These are phyloP conservation scores for Onychomys leucogaster DNA, from an alignment of 2,797 vertebrate species.

Conservation along the genomic window DNA sequence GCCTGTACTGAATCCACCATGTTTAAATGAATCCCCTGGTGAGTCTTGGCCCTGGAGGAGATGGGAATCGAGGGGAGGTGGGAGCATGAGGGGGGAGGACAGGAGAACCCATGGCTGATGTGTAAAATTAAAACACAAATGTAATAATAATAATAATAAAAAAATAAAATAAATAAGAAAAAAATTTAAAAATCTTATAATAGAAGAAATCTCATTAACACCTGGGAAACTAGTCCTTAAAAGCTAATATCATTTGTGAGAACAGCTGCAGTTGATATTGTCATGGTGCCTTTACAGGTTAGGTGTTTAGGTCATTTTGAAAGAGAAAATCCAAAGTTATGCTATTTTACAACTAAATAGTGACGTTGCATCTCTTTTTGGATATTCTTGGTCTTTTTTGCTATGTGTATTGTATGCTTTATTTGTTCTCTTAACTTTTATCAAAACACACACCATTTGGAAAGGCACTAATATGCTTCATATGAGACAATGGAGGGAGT, in stretches of 20 bases:
- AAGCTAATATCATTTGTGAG: slow-evolving; percentile 58
- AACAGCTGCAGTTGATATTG: background rate
- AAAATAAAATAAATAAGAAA: too few species aligned
- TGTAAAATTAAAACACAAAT: too few species aligned
- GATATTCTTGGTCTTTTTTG: background rate
- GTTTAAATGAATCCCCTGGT: too few species aligned
- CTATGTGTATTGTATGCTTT: background rate
- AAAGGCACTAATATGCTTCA: background rate
- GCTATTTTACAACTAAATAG: slow-evolving; percentile 51
- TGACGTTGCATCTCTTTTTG: slow-evolving; percentile 10
- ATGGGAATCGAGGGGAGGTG: too few species aligned
- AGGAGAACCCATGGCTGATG: too few species aligned
- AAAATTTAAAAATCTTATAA: slow-evolving; percentile 57
- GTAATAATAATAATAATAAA: too few species aligned
- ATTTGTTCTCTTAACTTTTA: slow-evolving; percentile 29
- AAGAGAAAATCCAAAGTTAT: slow-evolving; percentile 43
- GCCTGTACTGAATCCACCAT: too few species aligned
- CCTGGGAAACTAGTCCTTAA: slow-evolving; percentile 9
- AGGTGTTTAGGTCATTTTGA: slow-evolving; percentile 50
- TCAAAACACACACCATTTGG: background rate
- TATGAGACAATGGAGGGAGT: background rate
- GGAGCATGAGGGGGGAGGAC: too few species aligned
- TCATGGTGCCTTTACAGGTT: background rate
- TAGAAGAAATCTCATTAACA: background rate
- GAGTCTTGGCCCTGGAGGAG: too few species aligned